Evolutionary conservation across 1,140 invertebrate genomes (phyloP), one percentile per base, ranked within the genome.

Genomic region (Polypedilum pembai): DNA sequence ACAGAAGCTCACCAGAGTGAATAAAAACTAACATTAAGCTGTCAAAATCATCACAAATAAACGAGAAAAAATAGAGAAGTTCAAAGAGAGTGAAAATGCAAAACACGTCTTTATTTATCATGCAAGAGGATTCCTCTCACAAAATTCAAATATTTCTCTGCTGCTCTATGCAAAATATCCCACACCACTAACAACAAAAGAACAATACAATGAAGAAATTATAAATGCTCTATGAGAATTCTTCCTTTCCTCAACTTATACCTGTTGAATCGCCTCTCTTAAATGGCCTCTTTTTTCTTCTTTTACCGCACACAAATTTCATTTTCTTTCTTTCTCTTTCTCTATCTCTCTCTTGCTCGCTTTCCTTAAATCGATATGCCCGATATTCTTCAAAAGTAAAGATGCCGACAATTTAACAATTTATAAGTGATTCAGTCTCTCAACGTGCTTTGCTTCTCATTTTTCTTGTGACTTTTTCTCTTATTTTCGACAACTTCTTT

Each of bases 401-500:
- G 18, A 69, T 69, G 65, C 65, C 65, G 65, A 69, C 65, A 69
- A 69, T 69, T 69, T 69, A 69, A 69, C 45, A 56, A 56, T 56
- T 56, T 56, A 56, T 56, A 56, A 56, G 45, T 56, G 45, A 56
- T 56, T 56, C 45, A 56, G 45, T 4, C 45, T 56, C 45, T 56
- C 45, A 56, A 56, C 45, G 12, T 56, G 45, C 45, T 56, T 56
- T 56, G 10, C 45, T 56, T 56, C 12, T 56, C 45, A 56, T 56
- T 56, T 56, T 56, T 56, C 45, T 56, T 56, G 12, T n/a, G n/a
- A 56, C 45, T 56, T 56, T 56, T 33, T 56, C 45, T 4, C 12
- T n/a, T 56, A n/a, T 56, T 56, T 56, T n/a, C 45, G 45, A 56
- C 45, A 56, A 56, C n/a, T 56, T 56, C n/a, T 45, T 45, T 45